Conservation (phyloP, 1,140 invertebrate genomes). For the Drosophila rufa region DNA sequence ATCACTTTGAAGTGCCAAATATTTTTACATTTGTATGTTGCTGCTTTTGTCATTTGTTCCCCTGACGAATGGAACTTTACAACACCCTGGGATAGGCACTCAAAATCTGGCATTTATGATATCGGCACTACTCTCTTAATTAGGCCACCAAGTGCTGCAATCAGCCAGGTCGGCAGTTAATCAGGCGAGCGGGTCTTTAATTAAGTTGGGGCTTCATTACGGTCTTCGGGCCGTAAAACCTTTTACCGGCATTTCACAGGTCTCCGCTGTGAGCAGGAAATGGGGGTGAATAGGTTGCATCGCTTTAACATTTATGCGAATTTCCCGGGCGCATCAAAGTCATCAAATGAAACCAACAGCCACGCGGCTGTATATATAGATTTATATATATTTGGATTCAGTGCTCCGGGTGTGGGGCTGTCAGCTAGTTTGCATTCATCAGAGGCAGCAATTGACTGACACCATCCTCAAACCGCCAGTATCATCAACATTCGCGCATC, state of each 20-base stretch:
- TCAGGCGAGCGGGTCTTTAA: constrained; percentile 74
- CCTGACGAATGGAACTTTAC: constrained; percentile 39
- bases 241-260: constrained; percentile 22
- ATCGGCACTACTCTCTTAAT: constrained; percentile 50
- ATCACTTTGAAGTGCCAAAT: constrained; percentile 79
- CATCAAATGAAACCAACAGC: constrained; percentile 52
- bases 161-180: constrained; percentile 53
- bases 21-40: constrained; percentile 78
- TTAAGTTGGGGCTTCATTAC: constrained; percentile 57
- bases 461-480: constrained; percentile 31
- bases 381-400: constrained; percentile 21
- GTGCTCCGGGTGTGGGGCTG: constrained; percentile 26
- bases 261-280: background rate
- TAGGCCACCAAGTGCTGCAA: constrained; percentile 56
- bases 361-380: constrained; percentile 4
- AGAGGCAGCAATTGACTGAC: constrained; percentile 64
- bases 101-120: constrained; percentile 60
- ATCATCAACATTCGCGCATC: constrained; percentile 22
- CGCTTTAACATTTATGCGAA: constrained; percentile 70
- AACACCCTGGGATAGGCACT: background rate
- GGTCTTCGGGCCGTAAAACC: constrained; percentile 26
- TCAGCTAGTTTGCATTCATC: constrained; percentile 72
- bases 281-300: constrained; percentile 6
- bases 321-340: constrained; percentile 57
- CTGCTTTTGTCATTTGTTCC: constrained; percentile 38